These are phyloP conservation scores for Polylopha cassiicola DNA, from an alignment of 2,888 invertebrate genomes.

Conservation along the genomic window DNA sequence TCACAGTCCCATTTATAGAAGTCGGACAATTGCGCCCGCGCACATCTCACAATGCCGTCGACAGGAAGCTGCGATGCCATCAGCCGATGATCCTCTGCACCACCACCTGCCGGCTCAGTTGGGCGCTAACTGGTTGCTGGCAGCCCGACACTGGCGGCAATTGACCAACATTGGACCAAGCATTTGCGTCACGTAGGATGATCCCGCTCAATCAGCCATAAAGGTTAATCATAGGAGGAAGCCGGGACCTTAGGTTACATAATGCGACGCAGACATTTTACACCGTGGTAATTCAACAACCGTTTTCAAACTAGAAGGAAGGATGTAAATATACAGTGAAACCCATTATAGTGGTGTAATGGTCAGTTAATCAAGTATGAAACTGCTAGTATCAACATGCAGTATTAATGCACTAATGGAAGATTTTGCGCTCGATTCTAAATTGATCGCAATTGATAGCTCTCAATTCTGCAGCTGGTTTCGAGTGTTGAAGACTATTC, in stretches of 20 bases:
- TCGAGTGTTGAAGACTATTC: too few species aligned
- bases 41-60: conserved; percentile 2
- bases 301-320: too few species aligned
- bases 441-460: conserved; percentile 21
- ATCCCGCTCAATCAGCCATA: conserved; percentile 1
- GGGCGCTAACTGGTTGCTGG: conserved; percentile 16
- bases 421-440: conserved; percentile 17
- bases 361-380: too few species aligned
- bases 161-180: background rate
- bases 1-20: conserved; percentile 16
- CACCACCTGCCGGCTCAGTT: conserved; percentile 5
- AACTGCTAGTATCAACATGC: too few species aligned
- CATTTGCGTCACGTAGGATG: conserved; percentile 3
- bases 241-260: conserved; percentile 1
- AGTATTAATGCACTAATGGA: conserved; percentile 10
- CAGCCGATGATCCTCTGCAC: conserved; percentile 1
- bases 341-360: too few species aligned
- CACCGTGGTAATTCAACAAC: too few species aligned
- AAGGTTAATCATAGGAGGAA: conserved; percentile 9
- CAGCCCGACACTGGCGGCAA: too few species aligned
- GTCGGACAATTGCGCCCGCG: conserved; percentile 7
- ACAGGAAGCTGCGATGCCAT: conserved; percentile 9
- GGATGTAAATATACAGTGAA: too few species aligned
- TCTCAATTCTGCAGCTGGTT: conserved; percentile 7
- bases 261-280: background rate